phyloP scores from a whole-genome alignment of 2,888 invertebrate species.

The Horisme vitalbata region DNA sequence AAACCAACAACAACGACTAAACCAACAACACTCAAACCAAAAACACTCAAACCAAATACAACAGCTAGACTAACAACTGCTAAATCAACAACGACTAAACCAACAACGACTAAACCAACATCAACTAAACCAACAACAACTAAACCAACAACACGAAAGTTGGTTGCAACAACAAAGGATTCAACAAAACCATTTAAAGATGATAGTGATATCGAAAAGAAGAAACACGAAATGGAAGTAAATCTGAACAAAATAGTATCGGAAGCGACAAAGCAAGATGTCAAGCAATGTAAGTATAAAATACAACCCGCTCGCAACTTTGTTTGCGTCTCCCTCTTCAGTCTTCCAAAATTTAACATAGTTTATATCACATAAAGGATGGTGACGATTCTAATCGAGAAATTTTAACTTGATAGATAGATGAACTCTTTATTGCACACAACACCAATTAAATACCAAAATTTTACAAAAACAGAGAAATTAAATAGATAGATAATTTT shows the following conservation, averaged over 20 bases:
- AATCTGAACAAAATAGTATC: slow-evolving; percentile 16
- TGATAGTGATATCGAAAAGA: slow-evolving; percentile 12
- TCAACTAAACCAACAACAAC: slow-evolving; percentile 19
- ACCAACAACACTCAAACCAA: slow-evolving; percentile 28
- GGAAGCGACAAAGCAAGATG: slow-evolving; percentile 6
- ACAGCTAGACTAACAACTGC: slow-evolving; percentile 23
- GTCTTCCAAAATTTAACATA: too few species aligned
- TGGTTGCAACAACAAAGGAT: slow-evolving; percentile 6
- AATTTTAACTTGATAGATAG: too few species aligned
- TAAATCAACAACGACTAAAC: slow-evolving; percentile 21
- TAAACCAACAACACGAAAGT: slow-evolving; percentile 23
- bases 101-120: slow-evolving; percentile 33
- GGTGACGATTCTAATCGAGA: too few species aligned
- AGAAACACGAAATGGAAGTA: slow-evolving; percentile 18
- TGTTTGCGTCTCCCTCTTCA: too few species aligned
- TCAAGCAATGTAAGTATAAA: too few species aligned
- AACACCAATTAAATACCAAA: too few species aligned
- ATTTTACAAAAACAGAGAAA: too few species aligned
- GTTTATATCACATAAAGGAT: too few species aligned
- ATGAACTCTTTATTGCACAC: too few species aligned
- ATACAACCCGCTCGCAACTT: too few species aligned
- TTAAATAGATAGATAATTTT: too few species aligned
- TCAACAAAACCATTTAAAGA: slow-evolving; percentile 9
- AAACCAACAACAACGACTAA: slow-evolving; percentile 28
- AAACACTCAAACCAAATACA: slow-evolving; percentile 32